phyloP scores from a whole-genome alignment of 2,113 vertebrate genomes.

The Montifringilla adamsi region DNA sequence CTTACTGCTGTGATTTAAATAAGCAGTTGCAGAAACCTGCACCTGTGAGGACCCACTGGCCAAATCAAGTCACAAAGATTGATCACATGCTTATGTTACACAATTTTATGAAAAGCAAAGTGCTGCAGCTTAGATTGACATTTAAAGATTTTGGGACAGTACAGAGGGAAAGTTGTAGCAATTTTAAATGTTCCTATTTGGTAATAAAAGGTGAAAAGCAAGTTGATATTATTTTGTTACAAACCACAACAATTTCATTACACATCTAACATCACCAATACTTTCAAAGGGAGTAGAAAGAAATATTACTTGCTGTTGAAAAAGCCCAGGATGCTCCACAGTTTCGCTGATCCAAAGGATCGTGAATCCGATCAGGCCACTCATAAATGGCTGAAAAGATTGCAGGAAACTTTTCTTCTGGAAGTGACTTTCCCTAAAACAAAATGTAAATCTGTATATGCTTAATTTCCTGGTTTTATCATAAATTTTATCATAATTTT shows the following conservation, averaged over 20 bases:
- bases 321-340: slow-evolving; percentile 82
- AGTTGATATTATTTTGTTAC: background rate
- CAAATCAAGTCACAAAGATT: background rate
- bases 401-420: slow-evolving; percentile 65
- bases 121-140: background rate
- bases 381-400: slow-evolving; percentile 74
- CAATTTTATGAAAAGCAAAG: background rate
- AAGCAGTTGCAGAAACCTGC: background rate
- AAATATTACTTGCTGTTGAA: slow-evolving; percentile 79
- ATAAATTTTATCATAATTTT: background rate
- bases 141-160: background rate
- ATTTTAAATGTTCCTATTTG: background rate
- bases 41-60: background rate
- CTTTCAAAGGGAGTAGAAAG: background rate
- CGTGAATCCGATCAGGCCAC: slow-evolving; percentile 78
- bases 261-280: background rate
- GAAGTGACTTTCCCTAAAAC: slow-evolving; percentile 58
- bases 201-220: background rate
- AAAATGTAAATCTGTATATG: background rate
- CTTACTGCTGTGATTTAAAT: background rate
- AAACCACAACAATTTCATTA: background rate
- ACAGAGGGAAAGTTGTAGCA: background rate
- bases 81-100: background rate
- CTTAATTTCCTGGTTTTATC: background rate
- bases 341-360: slow-evolving; percentile 75